These are phyloP conservation scores for Oreonectes daqikongensis DNA, from an alignment of 2,797 vertebrate genomes.

Conservation along the genomic window DNA sequence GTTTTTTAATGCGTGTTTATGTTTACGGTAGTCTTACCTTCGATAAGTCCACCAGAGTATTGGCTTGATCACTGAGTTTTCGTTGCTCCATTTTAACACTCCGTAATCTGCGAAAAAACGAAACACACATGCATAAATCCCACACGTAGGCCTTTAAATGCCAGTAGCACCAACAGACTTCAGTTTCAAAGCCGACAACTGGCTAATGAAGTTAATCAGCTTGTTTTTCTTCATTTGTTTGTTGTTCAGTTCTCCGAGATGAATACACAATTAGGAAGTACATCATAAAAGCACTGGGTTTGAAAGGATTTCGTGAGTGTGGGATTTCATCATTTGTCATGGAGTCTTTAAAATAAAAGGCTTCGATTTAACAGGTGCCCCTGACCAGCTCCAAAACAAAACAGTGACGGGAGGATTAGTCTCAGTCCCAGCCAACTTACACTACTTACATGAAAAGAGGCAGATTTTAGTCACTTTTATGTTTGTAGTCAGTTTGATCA, in stretches of 20 bases:
- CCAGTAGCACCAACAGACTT: neutral
- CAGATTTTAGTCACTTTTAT: neutral
- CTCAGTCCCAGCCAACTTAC: neutral
- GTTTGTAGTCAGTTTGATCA: neutral
- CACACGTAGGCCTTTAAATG: constrained; percentile 33
- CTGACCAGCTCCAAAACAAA: neutral
- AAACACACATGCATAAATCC: constrained; percentile 49
- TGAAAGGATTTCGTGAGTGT: constrained; percentile 20
- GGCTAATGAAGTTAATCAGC: constrained; percentile 46
- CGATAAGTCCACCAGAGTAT: constrained; percentile 96
- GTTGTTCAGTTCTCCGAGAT: constrained; percentile 11
- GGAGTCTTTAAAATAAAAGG: constrained; percentile 21
- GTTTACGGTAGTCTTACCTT: constrained; percentile 80
- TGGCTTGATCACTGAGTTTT: constrained; percentile 97
- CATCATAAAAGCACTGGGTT: constrained; percentile 12
- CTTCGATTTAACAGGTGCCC: constrained; percentile 11
- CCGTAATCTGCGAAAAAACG: constrained; percentile 81
- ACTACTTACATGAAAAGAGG: constrained; percentile 4
- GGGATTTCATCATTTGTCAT: neutral
- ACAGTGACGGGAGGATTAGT: constrained; percentile 32
- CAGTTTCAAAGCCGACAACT: constrained; percentile 1
- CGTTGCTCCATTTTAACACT: constrained; percentile 99
- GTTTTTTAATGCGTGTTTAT: constrained; percentile 1
- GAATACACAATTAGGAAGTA: neutral
- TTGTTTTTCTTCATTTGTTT: constrained; percentile 33